phyloP scores from a whole-genome alignment of 2,888 invertebrate genomes.

The Petrolisthes manimaculis region DNA sequence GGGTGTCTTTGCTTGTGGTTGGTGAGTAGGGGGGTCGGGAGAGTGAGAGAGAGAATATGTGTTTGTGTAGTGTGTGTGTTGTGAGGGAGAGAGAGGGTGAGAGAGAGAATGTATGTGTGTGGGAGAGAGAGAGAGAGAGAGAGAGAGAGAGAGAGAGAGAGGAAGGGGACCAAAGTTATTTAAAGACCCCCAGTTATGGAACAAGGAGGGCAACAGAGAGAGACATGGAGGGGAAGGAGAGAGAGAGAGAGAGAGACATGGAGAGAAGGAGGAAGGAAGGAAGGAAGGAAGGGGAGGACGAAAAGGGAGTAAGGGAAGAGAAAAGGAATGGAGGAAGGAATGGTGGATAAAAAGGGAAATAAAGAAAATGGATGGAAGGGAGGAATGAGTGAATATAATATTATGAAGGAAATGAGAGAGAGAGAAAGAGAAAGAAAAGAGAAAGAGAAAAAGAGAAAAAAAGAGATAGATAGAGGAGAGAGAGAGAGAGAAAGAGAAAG shows the following conservation, averaged over 20 bases:
- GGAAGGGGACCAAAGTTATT: too few species aligned
- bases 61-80: background rate
- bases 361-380: background rate
- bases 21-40: background rate
- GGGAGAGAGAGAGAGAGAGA: background rate
- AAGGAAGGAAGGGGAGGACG: background rate
- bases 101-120: background rate
- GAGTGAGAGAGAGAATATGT: background rate
- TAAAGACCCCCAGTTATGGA: too few species aligned
- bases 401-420: constrained; percentile 6
- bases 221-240: too few species aligned
- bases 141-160: too few species aligned
- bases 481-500: background rate
- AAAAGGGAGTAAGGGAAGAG: background rate
- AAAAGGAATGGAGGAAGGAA: background rate
- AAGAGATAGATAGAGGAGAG: background rate
- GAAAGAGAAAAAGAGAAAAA: constrained; percentile 5
- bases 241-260: too few species aligned
- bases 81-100: background rate
- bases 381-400: background rate
- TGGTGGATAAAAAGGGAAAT: constrained; percentile 4
- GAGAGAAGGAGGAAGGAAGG: too few species aligned
- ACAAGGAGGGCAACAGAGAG: too few species aligned
- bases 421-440: constrained; percentile 15
- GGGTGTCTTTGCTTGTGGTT: background rate